phyloP scores from a whole-genome alignment of 2,797 vertebrate genomes.

The Arrhamphus sclerolepis region DNA sequence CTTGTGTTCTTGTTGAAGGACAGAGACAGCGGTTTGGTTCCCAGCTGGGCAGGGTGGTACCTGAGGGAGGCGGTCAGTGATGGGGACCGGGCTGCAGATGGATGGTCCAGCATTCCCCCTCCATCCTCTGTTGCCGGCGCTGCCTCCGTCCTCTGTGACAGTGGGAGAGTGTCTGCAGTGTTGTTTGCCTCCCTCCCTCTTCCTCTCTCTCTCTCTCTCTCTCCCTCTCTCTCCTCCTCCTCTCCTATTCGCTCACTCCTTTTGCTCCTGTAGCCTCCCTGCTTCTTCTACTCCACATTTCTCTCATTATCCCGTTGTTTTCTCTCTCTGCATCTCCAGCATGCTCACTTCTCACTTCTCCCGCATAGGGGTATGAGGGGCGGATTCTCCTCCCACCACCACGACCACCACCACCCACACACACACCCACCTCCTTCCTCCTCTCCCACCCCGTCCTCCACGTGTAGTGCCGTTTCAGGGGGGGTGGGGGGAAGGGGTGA shows the following conservation, averaged over 20 bases:
- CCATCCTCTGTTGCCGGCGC: slow-evolving; percentile 66
- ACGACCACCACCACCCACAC: no score
- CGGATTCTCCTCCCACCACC: no score
- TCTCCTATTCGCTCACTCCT: slow-evolving; percentile 54
- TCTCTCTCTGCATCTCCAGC: slow-evolving; percentile 31
- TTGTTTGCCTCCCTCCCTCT: slow-evolving; percentile 73
- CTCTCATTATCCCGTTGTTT: slow-evolving; percentile 35
- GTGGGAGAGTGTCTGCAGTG: slow-evolving; percentile 77
- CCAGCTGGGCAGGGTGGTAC: slow-evolving; percentile 60
- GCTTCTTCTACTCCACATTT: slow-evolving; percentile 7
- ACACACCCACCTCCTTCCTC: slow-evolving; percentile 31
- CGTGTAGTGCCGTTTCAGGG: slow-evolving; percentile 45
- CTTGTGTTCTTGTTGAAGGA: slow-evolving; percentile 55
- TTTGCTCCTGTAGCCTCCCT: slow-evolving; percentile 33
- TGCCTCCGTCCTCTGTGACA: slow-evolving; percentile 82
- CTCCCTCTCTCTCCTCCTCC: slow-evolving; percentile 55
- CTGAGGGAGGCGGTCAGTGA: slow-evolving; percentile 76
- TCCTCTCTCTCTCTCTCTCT: slow-evolving; percentile 32
- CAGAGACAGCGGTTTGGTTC: slow-evolving; percentile 45
- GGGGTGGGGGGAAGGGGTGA: no score
- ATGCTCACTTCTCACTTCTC: slow-evolving; percentile 7
- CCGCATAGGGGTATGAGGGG: slow-evolving; percentile 1
- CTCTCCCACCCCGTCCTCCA: slow-evolving; percentile 24
- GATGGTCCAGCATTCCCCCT: slow-evolving; percentile 79
- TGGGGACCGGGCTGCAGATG: slow-evolving; percentile 68